Base-by-base conservation (phyloP, 1,140 invertebrate species). In the Heliconius himera region DNA sequence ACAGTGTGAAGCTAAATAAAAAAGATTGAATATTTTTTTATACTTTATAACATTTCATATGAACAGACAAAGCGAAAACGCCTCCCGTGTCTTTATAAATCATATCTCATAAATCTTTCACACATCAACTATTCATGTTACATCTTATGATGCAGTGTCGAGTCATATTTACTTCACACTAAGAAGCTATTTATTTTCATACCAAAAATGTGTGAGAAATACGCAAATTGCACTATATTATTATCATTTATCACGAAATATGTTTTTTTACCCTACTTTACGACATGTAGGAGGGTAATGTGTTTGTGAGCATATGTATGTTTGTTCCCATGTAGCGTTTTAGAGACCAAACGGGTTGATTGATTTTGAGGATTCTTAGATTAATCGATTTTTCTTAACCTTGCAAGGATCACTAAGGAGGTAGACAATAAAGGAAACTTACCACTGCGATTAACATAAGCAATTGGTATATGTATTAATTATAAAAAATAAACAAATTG, bases 171-270 rank as follows among this genome's bases (percentile, higher is more conserved):
- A 56, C 71, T 66, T 78, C 72, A 78, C 46, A 78, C 72, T 78
- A 78, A 46, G 66, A 78, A 73, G 72, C 77, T 56, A 74, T 78
- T 73, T 78, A 78, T 78, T 78, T 78, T 73, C 72, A 38, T 56
- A 74, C 38, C 29, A 51, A 51, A 66, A 74, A 74, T 26, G 38
- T 49, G 22, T 66, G 22, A 38, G 38, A 54, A 20, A 77, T 56
- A 22, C 36, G 13, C n/a, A 56, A 56, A 56, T 56, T 56, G 38
- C 11, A 16, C 54, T 72, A 74, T 46, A 26, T 46, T 26, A 73
- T 73, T 51, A 11, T 46, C 41, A 46, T 46, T 46, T 41, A 41
- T 41, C 41, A 13, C 2, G 41, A 41, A 41, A 41, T 41, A 41
- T 26, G 5, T 41, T 73, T 18, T 41, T 41, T 41, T 13, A 13